Evolutionary conservation across 2,113 vertebrate genomes (phyloP), one percentile per base, ranked within the genome.

Genomic region (Aspiorhynchus laticeps): DNA sequence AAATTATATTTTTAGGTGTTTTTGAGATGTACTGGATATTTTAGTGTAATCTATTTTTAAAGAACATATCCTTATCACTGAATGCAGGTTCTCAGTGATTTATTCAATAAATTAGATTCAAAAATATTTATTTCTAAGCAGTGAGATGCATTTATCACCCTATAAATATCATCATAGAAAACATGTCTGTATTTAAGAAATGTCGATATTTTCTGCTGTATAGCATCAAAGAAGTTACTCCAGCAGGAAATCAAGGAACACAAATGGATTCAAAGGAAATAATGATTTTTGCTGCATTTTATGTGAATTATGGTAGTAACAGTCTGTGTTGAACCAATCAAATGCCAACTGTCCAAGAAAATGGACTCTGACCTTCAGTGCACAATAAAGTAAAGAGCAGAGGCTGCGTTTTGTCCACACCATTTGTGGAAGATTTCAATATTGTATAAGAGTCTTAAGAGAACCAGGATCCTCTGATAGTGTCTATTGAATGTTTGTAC

Each of bases 351-450:
- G 43, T 83, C 28, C 53, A 77, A 71, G 56, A 46, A 88, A 81
- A 65, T 77, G 51, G 24, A 80, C 63, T 61, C 56, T 87, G 90
- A 86, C 83, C 88, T 80, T 87, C 76, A 71, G 77, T 17, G 43
- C 53, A 63, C 82, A 69, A 75, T 53, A 81, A 80, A 65, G 46
- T 87, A 81, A 85, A 79, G 73, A 43, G n/a, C 71, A 26, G 28
- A 59, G 31, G 15, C n/a, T 74, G 31, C 10, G 5, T 73, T 53
- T 84, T 84, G 80, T 83, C 63, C 63, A 71, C 11, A 1, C 17
- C 80, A 74, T 26, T 73, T 71, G 81, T 83, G 43, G 51, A 78
- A 51, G 48, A 86, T 87, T 78, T 28, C 59, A 79, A 17, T 67
- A 51, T 79, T 73, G 36, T 59, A 69, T 43, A 21, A 48, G 43